Evolutionary conservation across 2,888 invertebrate species (phyloP).

Genomic region (Meganola albula): DNA sequence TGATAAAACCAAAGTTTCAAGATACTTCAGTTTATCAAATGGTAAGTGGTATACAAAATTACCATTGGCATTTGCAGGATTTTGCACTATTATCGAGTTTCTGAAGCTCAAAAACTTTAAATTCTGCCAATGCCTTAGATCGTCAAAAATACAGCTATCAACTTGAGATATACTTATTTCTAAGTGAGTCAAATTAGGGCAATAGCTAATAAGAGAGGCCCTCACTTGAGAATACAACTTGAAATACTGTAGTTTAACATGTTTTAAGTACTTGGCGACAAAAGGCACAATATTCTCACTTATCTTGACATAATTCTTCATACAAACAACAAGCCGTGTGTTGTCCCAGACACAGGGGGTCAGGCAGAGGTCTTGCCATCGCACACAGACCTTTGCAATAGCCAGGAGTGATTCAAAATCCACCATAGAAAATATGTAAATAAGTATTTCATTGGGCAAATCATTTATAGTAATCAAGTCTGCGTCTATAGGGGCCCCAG

Average conservation of each 20-base stretch:
- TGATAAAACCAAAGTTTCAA: constrained; percentile 66
- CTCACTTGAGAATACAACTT: constrained; percentile 73
- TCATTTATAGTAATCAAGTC: constrained; percentile 65
- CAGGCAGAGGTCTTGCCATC: constrained; percentile 71
- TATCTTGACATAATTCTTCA: constrained; percentile 73
- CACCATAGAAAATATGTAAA: constrained; percentile 74
- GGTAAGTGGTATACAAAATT: constrained; percentile 72
- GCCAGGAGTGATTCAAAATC: constrained; percentile 71
- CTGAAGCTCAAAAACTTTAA: constrained; percentile 72
- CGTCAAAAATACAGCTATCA: constrained; percentile 74
- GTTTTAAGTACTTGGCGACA: constrained; percentile 71
- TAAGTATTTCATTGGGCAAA: constrained; percentile 73
- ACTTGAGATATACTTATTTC: constrained; percentile 77
- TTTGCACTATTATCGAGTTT: constrained; percentile 70
- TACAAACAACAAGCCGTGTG: constrained; percentile 70
- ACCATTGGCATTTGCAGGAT: constrained; percentile 63
- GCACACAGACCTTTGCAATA: constrained; percentile 66
- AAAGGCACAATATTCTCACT: constrained; percentile 73
- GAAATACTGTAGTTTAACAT: constrained; percentile 75
- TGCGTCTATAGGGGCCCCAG: constrained; percentile 47
- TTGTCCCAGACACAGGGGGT: constrained; percentile 74
- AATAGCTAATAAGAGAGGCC: constrained; percentile 67
- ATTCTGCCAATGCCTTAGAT: constrained; percentile 69
- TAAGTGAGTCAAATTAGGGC: constrained; percentile 72
- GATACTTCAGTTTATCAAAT: constrained; percentile 63